Evolutionary conservation across 1,140 invertebrate genomes (phyloP).

Genomic region (Eriocheir sinensis): DNA sequence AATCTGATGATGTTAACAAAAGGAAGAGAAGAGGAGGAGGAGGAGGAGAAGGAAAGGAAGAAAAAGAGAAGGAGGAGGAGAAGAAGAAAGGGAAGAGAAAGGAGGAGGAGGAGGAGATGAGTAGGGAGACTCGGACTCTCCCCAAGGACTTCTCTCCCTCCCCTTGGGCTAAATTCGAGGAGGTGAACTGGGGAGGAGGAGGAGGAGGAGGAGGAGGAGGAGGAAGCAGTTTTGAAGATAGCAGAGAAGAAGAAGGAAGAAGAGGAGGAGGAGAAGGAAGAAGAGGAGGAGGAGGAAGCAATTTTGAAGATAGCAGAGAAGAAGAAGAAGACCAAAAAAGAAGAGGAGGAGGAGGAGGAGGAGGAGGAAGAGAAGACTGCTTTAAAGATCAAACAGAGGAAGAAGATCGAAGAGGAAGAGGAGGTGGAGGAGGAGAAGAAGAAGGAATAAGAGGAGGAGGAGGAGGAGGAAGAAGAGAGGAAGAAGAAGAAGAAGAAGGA

Average conservation of each 20-base stretch:
- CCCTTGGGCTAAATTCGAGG: conserved; percentile 73
- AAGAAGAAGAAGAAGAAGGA: background rate
- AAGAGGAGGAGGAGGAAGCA: background rate
- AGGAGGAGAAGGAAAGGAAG: too few relatives aligned
- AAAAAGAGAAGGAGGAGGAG: background rate
- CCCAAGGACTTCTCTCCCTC: conserved; percentile 65
- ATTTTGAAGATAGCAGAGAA: too few relatives aligned
- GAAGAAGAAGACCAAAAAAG: background rate
- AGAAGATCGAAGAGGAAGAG: too few relatives aligned
- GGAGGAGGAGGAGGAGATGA: background rate
- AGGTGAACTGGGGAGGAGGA: conserved; percentile 56
- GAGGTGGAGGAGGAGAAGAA: background rate
- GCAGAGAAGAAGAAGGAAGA: background rate
- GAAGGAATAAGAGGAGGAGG: background rate
- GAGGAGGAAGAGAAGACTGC: background rate
- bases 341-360: background rate
- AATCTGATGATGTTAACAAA: too few relatives aligned
- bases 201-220: background rate
- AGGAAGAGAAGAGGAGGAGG: too few relatives aligned
- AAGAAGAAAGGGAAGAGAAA: background rate
- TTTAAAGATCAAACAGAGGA: too few relatives aligned
- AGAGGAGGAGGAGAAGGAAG: background rate
- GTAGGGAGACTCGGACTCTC: conserved; percentile 35
- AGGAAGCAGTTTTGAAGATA: background rate
- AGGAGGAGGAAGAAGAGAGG: too few relatives aligned